Base-by-base conservation (phyloP, 1,140 invertebrate species). In the Drosophila ananassae region DNA sequence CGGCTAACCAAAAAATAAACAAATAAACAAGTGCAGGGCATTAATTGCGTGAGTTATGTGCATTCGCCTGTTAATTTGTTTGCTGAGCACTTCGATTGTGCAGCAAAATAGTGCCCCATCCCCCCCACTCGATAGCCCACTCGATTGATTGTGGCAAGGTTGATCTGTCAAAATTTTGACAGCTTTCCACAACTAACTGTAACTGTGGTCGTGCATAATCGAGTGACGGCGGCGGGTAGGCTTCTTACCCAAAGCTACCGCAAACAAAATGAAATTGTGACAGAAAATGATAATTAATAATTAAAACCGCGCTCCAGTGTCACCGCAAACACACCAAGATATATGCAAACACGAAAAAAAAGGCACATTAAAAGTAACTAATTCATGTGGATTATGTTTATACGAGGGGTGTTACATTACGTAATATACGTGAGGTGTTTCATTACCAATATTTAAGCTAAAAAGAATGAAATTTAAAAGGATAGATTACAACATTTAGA, bases 281-380 rank as follows among this genome's bases (percentile, higher is more conserved):
- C 59, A 73, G 24, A 57, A 75, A 75, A 75, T 83, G 37, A 53
- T 87, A 77, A 77, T 74, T 81, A 78, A 87, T 87, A 87, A 81
- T 85, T 85, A 84, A 83, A 83, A 79, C 72, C 80, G 71, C 66
- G 56, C 68, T 76, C 73, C 68, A 81, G 75, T 77, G 73, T 56
- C 78, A 61, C 34, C 46, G 74, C 62, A 64, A 78, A 76, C 56
- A 58, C n/a, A 52, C 30, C 56, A 13, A 54, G 46, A 78, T 34
- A 68, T 30, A 30, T 17, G 28, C 32, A 55, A 66, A 68, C 47
- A 68, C 22, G 44, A 9, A 25, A 21, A 52, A 12, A n/a, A 17
- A 39, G n/a, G 32, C 41, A 60, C 48, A 48, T 34, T 12, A 12
- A 24, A 17, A 58, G 37, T 13, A 28, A 48, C 32, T 51, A 46